Base-by-base conservation (phyloP, 1,140 invertebrate species). In the Pseudomyrmex dendroicus region DNA sequence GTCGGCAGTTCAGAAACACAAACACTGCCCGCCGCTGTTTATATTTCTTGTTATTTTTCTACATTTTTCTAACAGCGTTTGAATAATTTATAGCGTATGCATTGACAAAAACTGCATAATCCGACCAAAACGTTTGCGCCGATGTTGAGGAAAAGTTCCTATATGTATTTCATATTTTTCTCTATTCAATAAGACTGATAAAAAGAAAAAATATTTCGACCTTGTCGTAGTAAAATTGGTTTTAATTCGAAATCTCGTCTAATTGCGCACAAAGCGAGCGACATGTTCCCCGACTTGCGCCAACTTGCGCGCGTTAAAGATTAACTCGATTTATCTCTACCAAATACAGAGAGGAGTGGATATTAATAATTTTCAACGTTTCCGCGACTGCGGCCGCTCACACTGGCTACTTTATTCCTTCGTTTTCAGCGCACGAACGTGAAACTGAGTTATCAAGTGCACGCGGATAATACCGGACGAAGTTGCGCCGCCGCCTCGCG, bases 381-480 rank as follows among this genome's bases (percentile, higher is more conserved):
- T 35, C 35, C 35, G 35, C 35, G 35, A 35, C 35, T 35, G 5
- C 35, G 35, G 35, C 35, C 35, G 25, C 20, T 15, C 7, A 10
- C 12, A 44, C 10, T 35, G 35, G 22, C n/a, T 72, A 59, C 46
- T 80, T 80, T 80, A 80, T 72, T 15, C 44, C n/a, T 70, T 59
- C 76, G 54, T 80, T 80, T 80, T 44, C 56, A 59, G 66, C 22
- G 20, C 54, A 80, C 64, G 52, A 78, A 78, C 20, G 76, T 78
- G 70, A 70, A 78, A 78, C 44, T 54, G 17, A 70, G 76, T 78
- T 78, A 78, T 70, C 63, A 78, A 78, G 76, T 78, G 76, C 76
- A 70, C 54, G 66, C 66, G 76, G 68, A 80, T 70, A 72, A 80
- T 80, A 15, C 54, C 66, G 44, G 76, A 72, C 66, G 54, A 80